These are phyloP conservation scores for Ptychodera flava DNA, from an alignment of 35 echinoderm and acorn worm genomes.

Conservation along the genomic window DNA sequence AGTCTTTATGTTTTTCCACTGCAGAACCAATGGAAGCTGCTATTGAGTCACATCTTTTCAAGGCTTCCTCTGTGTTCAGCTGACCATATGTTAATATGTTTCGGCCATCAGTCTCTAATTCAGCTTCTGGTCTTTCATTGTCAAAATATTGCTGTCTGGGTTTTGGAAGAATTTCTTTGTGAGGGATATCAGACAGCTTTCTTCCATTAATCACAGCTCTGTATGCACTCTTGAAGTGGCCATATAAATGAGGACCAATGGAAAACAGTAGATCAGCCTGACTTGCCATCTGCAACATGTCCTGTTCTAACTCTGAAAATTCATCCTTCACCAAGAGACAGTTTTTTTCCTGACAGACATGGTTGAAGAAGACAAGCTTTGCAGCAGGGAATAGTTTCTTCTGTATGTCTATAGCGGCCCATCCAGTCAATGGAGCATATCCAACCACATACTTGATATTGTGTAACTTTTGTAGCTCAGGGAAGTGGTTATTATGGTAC, in stretches of 20 bases:
- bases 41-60: too few relatives aligned
- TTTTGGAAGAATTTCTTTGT: too few relatives aligned
- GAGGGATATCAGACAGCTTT: too few relatives aligned
- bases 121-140: too few relatives aligned
- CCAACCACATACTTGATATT: not conserved
- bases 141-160: too few relatives aligned
- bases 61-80: too few relatives aligned
- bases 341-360: not conserved
- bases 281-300: not conserved
- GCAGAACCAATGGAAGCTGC: too few relatives aligned
- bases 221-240: too few relatives aligned
- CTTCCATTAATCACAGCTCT: too few relatives aligned
- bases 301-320: not conserved
- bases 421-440: not conserved
- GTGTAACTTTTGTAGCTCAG: not conserved
- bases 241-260: not conserved
- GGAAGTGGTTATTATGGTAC: not conserved
- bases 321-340: not conserved
- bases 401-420: not conserved
- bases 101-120: too few relatives aligned
- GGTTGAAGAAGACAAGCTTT: not conserved
- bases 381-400: not conserved
- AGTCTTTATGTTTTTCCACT: too few relatives aligned
- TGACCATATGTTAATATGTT: too few relatives aligned
- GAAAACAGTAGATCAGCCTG: not conserved